Evolutionary conservation across 2,113 vertebrate species (phyloP), one percentile per base, ranked within the genome.

Genomic region (Catharus bicknelli): DNA sequence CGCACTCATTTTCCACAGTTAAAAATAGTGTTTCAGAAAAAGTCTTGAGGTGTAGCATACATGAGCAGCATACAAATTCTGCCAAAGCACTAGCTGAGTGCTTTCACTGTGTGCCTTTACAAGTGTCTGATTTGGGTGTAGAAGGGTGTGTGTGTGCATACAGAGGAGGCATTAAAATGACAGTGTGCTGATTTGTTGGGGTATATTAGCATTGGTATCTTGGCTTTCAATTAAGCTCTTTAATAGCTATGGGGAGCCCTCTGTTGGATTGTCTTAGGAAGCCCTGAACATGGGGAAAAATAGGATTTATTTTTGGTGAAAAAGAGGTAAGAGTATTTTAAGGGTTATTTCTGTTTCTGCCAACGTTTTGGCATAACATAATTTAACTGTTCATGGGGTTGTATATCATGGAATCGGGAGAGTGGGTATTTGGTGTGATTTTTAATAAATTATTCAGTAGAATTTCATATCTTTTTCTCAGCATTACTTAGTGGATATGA

Each of bases 181-280:
- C 74, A 74, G 26, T 13, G 7, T 78, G 73, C 66, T 82, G 40
- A n/a, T 84, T 54, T 78, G 36, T 70, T 7, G 64, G 57, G 43
- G 12, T 34, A 3, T n/a, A 48, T 43, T 74, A 67, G 51, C 47
- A 59, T 51, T 72, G 0, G 0, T 12, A 1, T 38, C 27, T 57
- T 63, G 43, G 25, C 68, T 76, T 47, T 48, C 78, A 68, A 19
- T 81, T 82, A 90, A 83, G 45, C 15, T 45, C 75, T 92, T 86
- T 57, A 74, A 78, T 84, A 85, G 95, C 90, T 90, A 3, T 48
- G 70, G 95, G 80, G 95, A 90, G 97, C 96, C 96, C 95, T 96
- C 96, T 97, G 93, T 96, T 94, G 96, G 95, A 94, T 83, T 77
- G 48, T 68, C 20, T 13, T 21, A 38, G 91, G 54, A 95, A 92